Evolutionary conservation across 2,888 invertebrate species (phyloP), one percentile per base, ranked within the genome.

Genomic region (Leptinotarsa peninsularis): DNA sequence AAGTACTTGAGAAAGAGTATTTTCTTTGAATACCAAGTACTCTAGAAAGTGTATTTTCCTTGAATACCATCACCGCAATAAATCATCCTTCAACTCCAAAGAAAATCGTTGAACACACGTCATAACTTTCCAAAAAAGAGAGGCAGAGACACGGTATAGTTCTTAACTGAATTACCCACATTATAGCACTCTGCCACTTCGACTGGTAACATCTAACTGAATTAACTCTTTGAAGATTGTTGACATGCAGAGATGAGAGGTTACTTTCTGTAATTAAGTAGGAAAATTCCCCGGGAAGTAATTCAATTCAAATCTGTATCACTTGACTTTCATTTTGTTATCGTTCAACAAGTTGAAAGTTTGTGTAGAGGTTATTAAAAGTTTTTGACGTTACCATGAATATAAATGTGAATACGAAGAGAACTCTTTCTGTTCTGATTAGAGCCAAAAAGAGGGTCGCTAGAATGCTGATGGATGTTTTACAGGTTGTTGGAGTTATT

Each of bases 211-310:
- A 69, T 68, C 72, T 76, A 74, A 76, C 72, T 58, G 56, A 74
- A 74, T 76, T 76, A 76, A 71, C 72, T 74, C 76, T 76, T 72
- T 74, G 50, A 58, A 76, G 72, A 74, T 54, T 76, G 74, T 76
- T 76, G 76, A 74, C 76, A 74, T 76, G 74, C 69, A 56, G 71
- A 76, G 71, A 74, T 76, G 72, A 68, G 73, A 76, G 74, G 73
- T 72, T 71, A 52, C 71, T 74, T 58, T 72, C 66, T 43, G 66
- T 72, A 74, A 76, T 76, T 74, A 76, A 67, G 52, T 66, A 15
- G n/a, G 52, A 21, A 49, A 67, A 73, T 73, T 76, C 69, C 52
- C 70, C 67, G 14, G 73, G 69, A 56, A 66, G 66, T 76, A 69
- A 76, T 76, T 72, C 67, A 76, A 76, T 76, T 72, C 66, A 69